Evolutionary conservation across 1,140 invertebrate species (phyloP), one percentile per base, ranked within the genome.

Genomic region (Macrotrachela quadricornifera): DNA sequence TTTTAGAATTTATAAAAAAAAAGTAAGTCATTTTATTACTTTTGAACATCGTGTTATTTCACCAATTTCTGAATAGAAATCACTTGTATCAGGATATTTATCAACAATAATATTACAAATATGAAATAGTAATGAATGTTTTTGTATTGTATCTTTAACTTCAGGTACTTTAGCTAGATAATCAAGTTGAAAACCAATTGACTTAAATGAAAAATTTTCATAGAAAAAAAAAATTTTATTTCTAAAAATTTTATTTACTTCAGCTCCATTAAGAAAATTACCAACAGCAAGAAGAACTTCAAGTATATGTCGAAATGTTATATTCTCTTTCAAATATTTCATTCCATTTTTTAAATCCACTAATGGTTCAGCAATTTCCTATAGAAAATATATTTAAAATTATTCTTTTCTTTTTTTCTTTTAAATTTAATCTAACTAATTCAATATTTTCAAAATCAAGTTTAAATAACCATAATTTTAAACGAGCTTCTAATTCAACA

Each of bases 111-210:
- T 90, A 66, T 86, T 83, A 69, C 88, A 95, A 49, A 97, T 75
- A 73, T 99, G 92, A 70, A 96, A 86, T 41, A 96, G 75, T 51
- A 97, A 73, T 18, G 90, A 90, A 71, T 97, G 88, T 69, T 96
- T 97, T 68, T 96, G 86, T 30, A 95, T 85, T 0, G 91, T 95
- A 68, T 97, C 91, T 73, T 97, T 97, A 1, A 99, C 90, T 76
- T 97, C 94, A 59, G 91, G 87, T 59, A 95, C 85, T 77, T 95
- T 95, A 45, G 85, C 77, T 58, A 99, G 73, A 70, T 96, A 99
- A 62, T 97, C 92, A 58, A 99, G 78, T 68, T 92, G 85, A 71
- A 99, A 99, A 30, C 90, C 94, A 75, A 90, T 90, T 13, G 85
- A 82, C 76, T 55, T 14, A 15, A n/a, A 43, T 15, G 9, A 38